Conservation (phyloP, 1,140 invertebrate genomes). For the Bombyx mandarina region DNA sequence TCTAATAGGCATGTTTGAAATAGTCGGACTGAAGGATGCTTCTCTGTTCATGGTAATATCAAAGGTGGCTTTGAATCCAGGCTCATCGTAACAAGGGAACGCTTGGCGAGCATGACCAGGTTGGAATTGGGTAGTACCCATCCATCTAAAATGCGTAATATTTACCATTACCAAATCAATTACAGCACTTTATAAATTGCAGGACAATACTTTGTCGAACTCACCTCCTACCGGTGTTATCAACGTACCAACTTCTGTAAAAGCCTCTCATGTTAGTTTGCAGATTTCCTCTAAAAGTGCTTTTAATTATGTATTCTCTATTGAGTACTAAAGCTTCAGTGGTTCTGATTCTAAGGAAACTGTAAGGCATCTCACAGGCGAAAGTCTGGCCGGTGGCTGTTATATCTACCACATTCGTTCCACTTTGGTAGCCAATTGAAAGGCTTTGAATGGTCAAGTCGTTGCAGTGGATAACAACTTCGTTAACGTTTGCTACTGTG, state of each 20-base stretch:
- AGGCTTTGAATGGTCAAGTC: constrained; percentile 65
- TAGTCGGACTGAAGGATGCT: constrained; percentile 33
- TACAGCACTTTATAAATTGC: no score
- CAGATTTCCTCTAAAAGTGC: constrained; percentile 61
- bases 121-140: constrained; percentile 86
- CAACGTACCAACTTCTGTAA: constrained; percentile 70
- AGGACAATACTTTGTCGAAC: no score
- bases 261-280: constrained; percentile 71
- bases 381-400: constrained; percentile 18
- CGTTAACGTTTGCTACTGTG: constrained; percentile 27
- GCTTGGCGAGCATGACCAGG: constrained; percentile 84
- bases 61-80: constrained; percentile 86
- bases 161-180: constrained; percentile 16
- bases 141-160: constrained; percentile 62
- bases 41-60: constrained; percentile 74
- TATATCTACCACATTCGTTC: constrained; percentile 8
- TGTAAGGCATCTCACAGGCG: constrained; percentile 34
- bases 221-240: constrained; percentile 33
- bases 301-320: constrained; percentile 30
- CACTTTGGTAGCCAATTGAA: constrained; percentile 13
- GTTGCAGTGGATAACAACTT: constrained; percentile 77
- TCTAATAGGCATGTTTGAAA: constrained; percentile 69
- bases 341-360: constrained; percentile 41
- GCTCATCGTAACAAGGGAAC: constrained; percentile 94
- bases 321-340: constrained; percentile 16